Base-by-base conservation (phyloP, 1,140 invertebrate species). In the Leptinotarsa lineolata region DNA sequence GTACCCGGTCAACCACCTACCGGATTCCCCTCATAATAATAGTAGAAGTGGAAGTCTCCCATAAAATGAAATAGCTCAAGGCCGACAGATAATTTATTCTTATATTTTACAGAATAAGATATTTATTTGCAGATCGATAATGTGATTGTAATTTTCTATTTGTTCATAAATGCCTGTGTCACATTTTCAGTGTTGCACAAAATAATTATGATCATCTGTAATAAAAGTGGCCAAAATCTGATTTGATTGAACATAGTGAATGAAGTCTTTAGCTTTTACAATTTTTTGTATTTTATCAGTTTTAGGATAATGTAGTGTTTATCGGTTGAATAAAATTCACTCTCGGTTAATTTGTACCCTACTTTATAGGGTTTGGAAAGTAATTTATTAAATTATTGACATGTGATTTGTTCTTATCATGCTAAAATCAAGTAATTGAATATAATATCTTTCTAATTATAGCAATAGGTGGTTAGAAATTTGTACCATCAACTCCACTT, bases 1-100 rank as follows among this genome's bases (percentile, higher is more conserved):
- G 93, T 96, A 79, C 94, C 94, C 74, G 93, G 93, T 16, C 93
- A 94, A 83, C 91, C 92, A 71, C 86, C 88, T 30, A 85, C 88
- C 78, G 87, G 87, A 54, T 84, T 84, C 73, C 82, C 82, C 69
- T 82, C 82, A 72, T 80, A 81, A 72, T 80, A 81, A 74, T 70
- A 78, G 16, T 6, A 63, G 22, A 64, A 39, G 30, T 44, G 45
- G 30, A 39, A 72, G 45, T 30, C 58, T 44, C 21, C n/a, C 30
- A 39, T 39, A 39, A 39, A 39, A 20, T 21, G 20, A 54, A 54
- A 16, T 54, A 71, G 67, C 61, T 70, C 65, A 66, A 70, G 70
- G 48, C 66, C 68, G 46, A 61, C 48, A 69, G 48, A 60, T 72
- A 63, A 68, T 68, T 72, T 67, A 63, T 64, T 73, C 45, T 70